Evolutionary conservation across 1,140 invertebrate species (phyloP).

Genomic region (Alviniconcha marisindica): DNA sequence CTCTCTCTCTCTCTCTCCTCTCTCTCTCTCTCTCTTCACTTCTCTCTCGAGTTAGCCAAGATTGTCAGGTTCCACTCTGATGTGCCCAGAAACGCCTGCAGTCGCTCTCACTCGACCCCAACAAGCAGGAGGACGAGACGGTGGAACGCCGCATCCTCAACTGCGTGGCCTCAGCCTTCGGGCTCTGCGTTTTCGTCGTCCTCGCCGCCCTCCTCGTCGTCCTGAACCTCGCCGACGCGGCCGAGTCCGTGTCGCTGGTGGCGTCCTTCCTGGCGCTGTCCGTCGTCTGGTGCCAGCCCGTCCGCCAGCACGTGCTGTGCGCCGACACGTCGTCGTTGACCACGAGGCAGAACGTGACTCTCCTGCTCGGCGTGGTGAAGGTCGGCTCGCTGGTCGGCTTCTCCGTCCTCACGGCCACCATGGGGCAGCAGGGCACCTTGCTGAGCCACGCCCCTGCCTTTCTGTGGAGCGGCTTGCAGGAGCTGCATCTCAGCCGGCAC

Average conservation of each 20-base stretch:
- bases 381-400: constrained; percentile 23
- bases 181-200: constrained; percentile 30
- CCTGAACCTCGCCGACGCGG: constrained; percentile 9
- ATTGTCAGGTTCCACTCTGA: no score
- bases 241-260: constrained; percentile 33
- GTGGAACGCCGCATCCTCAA: constrained; percentile 28
- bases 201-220: constrained; percentile 28
- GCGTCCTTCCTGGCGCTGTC: constrained; percentile 36
- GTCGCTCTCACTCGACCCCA: not conserved
- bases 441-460: constrained; percentile 17
- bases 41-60: no score
- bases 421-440: not conserved
- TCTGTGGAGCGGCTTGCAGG: constrained; percentile 23
- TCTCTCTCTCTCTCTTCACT: no score
- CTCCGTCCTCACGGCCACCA: constrained; percentile 25
- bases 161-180: constrained; percentile 28
- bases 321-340: constrained; percentile 11
- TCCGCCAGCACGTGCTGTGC: constrained; percentile 27
- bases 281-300: constrained; percentile 44
- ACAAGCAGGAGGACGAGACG: constrained; percentile 8
- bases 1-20: no score
- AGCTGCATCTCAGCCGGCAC: not conserved
- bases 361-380: constrained; percentile 31
- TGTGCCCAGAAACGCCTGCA: not conserved
- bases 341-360: constrained; percentile 29